These are phyloP conservation scores for Semibalanus balanoides DNA, from an alignment of 1,140 invertebrate species.

Conservation along the genomic window DNA sequence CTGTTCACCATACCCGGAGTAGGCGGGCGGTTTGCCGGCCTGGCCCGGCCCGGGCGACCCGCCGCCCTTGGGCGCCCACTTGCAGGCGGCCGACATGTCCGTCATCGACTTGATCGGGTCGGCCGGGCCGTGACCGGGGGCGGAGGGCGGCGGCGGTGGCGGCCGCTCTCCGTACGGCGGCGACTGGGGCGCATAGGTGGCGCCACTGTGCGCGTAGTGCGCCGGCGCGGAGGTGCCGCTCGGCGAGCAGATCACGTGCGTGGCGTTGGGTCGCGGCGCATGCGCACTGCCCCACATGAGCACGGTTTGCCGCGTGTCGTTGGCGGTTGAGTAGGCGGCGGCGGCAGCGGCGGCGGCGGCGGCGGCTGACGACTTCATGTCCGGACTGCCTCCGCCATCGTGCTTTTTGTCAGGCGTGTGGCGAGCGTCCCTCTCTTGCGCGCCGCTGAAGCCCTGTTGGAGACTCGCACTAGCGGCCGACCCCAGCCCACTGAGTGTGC, in stretches of 20 bases:
- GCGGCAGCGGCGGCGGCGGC: slow-evolving; percentile 11
- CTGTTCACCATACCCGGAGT: slow-evolving; percentile 16
- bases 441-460: slow-evolving; percentile 7
- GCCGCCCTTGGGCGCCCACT: slow-evolving; percentile 22
- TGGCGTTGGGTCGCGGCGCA: neutral
- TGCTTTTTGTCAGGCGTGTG: slow-evolving; percentile 1
- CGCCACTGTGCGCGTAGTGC: slow-evolving; percentile 15
- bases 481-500: slow-evolving; percentile 16
- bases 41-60: slow-evolving; percentile 18
- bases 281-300: slow-evolving; percentile 27
- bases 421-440: slow-evolving; percentile 8
- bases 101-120: slow-evolving; percentile 43
- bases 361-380: slow-evolving; percentile 11
- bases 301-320: slow-evolving; percentile 26
- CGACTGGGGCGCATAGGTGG: slow-evolving; percentile 28
- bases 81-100: slow-evolving; percentile 24
- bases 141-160: slow-evolving; percentile 30
- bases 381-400: neutral
- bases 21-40: slow-evolving; percentile 17
- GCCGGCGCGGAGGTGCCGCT: slow-evolving; percentile 19
- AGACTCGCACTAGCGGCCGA: slow-evolving; percentile 16
- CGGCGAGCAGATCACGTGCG: slow-evolving; percentile 1
- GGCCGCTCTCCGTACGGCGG: slow-evolving; percentile 27
- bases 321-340: slow-evolving; percentile 15
- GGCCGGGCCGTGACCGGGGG: slow-evolving; percentile 22